Evolutionary conservation across 2,113 vertebrate genomes (phyloP).

Genomic region (Dunckerocampus dactyliophorus): DNA sequence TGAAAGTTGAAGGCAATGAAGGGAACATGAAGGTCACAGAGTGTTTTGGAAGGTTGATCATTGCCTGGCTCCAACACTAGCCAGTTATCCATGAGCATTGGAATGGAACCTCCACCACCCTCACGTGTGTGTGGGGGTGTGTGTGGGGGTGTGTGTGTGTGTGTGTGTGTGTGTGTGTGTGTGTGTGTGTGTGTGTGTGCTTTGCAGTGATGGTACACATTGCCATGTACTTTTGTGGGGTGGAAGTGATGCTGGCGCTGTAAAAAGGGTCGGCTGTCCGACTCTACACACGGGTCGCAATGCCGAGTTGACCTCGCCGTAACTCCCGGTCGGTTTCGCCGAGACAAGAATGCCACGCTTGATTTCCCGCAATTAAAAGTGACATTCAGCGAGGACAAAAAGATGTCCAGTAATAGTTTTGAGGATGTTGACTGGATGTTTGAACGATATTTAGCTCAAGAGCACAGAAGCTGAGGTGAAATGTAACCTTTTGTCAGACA

Average conservation of each 20-base stretch:
- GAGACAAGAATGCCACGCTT: conserved; percentile 25
- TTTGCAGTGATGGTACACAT: conserved; percentile 11
- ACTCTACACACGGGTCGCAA: conserved; percentile 37
- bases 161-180: not conserved
- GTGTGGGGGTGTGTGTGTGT: not conserved
- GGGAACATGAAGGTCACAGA: conserved; percentile 32
- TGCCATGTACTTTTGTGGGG: conserved; percentile 1
- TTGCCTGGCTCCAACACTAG: conserved; percentile 39
- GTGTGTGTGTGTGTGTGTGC: conserved; percentile 18
- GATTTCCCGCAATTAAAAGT: conserved; percentile 40
- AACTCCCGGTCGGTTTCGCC: conserved; percentile 21
- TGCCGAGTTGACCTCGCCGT: not conserved
- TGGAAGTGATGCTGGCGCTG: not conserved
- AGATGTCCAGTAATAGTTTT: not conserved
- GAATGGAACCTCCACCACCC: conserved; percentile 36
- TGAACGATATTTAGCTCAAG: not conserved
- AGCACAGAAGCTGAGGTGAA: not conserved
- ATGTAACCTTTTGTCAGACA: not conserved
- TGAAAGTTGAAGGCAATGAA: conserved; percentile 17
- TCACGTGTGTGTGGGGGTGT: not conserved
- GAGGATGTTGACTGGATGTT: not conserved
- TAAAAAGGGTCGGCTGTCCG: not conserved
- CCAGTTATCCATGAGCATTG: conserved; percentile 44
- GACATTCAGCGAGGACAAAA: conserved; percentile 17
- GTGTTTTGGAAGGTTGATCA: conserved; percentile 38